phyloP scores from a whole-genome alignment of 2,797 vertebrate species.

The Glyptemys insculpta region DNA sequence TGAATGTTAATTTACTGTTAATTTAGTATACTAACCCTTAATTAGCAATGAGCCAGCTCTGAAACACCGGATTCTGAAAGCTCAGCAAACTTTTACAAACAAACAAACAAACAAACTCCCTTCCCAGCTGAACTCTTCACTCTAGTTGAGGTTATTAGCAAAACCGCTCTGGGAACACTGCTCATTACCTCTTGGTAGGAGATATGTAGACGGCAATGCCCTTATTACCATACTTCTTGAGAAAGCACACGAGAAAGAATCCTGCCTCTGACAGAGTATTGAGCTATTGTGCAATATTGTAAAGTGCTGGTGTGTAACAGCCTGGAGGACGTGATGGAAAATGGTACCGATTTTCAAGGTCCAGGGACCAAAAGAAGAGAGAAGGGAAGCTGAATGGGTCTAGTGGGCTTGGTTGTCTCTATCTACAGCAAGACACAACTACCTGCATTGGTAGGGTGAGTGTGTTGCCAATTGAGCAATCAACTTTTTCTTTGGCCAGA shows the following conservation, averaged over 20 bases:
- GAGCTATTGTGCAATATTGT: neutral
- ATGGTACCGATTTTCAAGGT: conserved; percentile 51
- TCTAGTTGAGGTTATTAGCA: conserved; percentile 67
- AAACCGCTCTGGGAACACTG: conserved; percentile 56
- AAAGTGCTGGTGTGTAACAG: neutral
- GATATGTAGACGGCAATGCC: conserved; percentile 58
- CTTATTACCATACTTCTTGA: conserved; percentile 19
- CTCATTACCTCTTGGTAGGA: conserved; percentile 71
- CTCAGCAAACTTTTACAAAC: conserved; percentile 71
- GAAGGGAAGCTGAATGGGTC: conserved; percentile 27
- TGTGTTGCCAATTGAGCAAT: neutral
- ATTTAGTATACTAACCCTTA: conserved; percentile 80
- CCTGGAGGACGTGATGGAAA: conserved; percentile 50
- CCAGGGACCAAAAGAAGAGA: conserved; percentile 30
- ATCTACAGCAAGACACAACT: neutral
- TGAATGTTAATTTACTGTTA: conserved; percentile 81
- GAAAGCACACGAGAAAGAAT: conserved; percentile 52
- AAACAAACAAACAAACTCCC: neutral
- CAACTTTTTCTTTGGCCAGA: neutral
- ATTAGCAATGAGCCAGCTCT: conserved; percentile 75
- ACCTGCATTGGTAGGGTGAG: neutral
- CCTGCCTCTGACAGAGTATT: neutral
- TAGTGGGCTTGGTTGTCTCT: conserved; percentile 36
- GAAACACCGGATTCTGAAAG: conserved; percentile 77
- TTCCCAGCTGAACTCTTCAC: conserved; percentile 67